Evolutionary conservation across 2,113 vertebrate species (phyloP).

Genomic region (Alligator mississippiensis): DNA sequence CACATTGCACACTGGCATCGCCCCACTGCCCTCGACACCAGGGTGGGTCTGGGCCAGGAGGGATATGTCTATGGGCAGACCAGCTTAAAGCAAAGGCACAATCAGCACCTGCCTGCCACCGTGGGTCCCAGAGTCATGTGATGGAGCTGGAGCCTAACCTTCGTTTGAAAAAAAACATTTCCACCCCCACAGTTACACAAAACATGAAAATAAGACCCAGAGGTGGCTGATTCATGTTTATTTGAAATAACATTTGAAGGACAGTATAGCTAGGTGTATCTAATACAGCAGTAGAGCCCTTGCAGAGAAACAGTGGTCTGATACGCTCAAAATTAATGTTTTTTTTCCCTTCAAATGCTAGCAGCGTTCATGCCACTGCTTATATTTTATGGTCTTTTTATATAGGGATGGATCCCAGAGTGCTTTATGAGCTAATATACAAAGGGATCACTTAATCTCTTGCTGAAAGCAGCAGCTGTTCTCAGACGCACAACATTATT

Average conservation of each 20-base stretch:
- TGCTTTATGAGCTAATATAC: fast-evolving
- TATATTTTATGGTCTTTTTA: background rate
- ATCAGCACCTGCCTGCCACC: background rate
- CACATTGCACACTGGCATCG: background rate
- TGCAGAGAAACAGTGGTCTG: fast-evolving
- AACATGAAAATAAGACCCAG: background rate
- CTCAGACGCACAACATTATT: fast-evolving
- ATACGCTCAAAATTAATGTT: fast-evolving
- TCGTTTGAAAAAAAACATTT: background rate
- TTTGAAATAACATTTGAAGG: background rate
- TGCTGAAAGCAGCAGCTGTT: fast-evolving
- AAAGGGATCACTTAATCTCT: fast-evolving
- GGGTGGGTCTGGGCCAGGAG: background rate
- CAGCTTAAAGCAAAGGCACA: background rate
- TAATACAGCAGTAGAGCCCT: background rate
- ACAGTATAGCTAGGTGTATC: fast-evolving
- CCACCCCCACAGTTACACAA: background rate
- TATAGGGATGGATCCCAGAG: fast-evolving
- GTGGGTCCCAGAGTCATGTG: background rate
- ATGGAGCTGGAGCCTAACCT: background rate
- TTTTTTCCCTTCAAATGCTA: fast-evolving
- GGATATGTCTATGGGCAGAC: background rate
- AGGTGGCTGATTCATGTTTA: background rate
- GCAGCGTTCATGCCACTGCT: fast-evolving
- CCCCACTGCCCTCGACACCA: background rate